A percentile compares a stretch with the other conserved stretches of the same genome.
These are phyloP conservation scores for Creontiades dilutus DNA, from an alignment of 2,888 invertebrate genomes.

Conservation along the genomic window DNA sequence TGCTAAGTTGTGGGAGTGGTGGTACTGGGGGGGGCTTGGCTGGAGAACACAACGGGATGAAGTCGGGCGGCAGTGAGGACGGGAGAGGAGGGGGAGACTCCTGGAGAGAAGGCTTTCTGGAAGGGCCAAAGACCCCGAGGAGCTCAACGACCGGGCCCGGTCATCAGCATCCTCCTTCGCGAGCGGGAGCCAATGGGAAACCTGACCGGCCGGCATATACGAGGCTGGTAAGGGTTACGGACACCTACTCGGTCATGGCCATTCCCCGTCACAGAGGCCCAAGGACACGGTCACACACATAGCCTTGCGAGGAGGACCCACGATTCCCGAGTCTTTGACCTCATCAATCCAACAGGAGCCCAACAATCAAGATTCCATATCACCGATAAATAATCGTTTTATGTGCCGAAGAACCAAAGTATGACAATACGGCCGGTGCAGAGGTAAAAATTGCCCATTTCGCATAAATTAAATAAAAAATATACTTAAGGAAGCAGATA, in stretches of 20 bases:
- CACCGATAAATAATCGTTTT: too few species aligned
- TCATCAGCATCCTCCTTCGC: conserved; percentile 39
- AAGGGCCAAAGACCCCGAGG: conserved; percentile 46
- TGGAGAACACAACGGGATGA: background rate
- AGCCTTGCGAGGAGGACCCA: background rate
- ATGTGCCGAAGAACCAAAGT: too few species aligned
- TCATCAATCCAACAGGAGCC: background rate
- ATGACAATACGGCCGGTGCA: too few species aligned
- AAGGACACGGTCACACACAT: conserved; percentile 20
- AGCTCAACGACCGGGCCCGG: conserved; percentile 12
- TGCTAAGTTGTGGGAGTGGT: background rate
- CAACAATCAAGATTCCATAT: too few species aligned
- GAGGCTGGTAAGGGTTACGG: background rate
- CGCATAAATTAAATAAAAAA: too few species aligned
- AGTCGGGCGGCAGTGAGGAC: background rate
- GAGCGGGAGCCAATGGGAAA: background rate
- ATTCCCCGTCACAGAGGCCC: conserved; percentile 20
- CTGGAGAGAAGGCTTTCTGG: conserved; percentile 3
- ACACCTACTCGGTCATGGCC: conserved; percentile 37
- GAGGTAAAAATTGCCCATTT: too few species aligned
- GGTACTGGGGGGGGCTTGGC: background rate
- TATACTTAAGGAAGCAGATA: too few species aligned
- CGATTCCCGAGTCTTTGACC: background rate
- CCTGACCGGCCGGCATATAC: conserved; percentile 15
- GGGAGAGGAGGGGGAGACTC: background rate